Conservation (phyloP, 2,113 vertebrate genomes). For the Lanius ludovicianus region DNA sequence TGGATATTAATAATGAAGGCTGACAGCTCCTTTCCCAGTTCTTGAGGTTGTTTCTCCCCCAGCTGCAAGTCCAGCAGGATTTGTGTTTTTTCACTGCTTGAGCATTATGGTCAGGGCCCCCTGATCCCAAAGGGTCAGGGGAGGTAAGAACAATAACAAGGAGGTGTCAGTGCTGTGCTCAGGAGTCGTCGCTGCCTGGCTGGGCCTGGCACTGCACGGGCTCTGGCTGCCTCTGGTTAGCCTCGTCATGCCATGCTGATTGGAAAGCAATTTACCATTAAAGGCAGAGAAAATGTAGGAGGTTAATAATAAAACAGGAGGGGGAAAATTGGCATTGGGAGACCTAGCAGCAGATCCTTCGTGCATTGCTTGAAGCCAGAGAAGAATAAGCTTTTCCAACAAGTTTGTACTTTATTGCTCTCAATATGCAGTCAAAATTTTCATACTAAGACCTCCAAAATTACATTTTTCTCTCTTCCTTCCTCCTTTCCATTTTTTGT, state of each 20-base stretch:
- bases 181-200: conserved; percentile 64
- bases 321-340: neutral
- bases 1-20: conserved; percentile 92
- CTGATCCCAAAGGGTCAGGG: conserved; percentile 80
- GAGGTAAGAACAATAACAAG: conserved; percentile 80
- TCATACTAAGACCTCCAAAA: neutral
- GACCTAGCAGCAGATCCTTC: neutral
- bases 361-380: neutral
- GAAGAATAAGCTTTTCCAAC: neutral
- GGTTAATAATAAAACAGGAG: conserved; percentile 33
- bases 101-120: conserved; percentile 72
- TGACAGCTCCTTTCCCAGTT: conserved; percentile 87
- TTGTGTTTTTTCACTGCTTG: conserved; percentile 47
- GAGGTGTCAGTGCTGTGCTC: conserved; percentile 77
- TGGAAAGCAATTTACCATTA: conserved; percentile 76
- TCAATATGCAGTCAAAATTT: neutral
- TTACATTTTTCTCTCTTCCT: neutral
- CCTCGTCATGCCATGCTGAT: conserved; percentile 78
- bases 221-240: conserved; percentile 75
- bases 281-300: conserved; percentile 53
- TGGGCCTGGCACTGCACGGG: conserved; percentile 67
- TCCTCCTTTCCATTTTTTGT: neutral
- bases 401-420: neutral
- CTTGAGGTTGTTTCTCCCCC: conserved; percentile 74
- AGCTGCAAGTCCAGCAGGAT: conserved; percentile 71